Conservation (phyloP, 2,113 vertebrate genomes). For the Nibea albiflora region DNA sequence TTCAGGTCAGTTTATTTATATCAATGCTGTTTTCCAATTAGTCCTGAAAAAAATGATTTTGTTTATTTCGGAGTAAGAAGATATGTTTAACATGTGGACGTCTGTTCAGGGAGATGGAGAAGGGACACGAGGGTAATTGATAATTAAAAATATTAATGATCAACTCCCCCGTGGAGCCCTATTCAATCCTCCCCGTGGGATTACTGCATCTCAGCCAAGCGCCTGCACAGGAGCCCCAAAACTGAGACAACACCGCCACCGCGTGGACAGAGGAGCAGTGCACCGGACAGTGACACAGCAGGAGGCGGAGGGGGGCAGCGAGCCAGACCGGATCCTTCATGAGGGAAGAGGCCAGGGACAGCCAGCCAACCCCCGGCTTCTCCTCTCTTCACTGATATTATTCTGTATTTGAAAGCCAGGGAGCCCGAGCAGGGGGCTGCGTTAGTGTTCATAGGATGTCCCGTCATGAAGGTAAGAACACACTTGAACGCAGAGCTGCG, state of each 20-base stretch:
- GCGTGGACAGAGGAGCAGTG: slow-evolving; percentile 32
- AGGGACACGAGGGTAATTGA: no score
- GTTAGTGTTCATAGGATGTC: slow-evolving; percentile 85
- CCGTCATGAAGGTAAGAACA: slow-evolving; percentile 87
- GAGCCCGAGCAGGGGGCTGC: slow-evolving; percentile 77
- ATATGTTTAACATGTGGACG: no score
- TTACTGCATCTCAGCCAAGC: not conserved
- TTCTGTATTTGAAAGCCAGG: slow-evolving; percentile 59
- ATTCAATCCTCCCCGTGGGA: no score
- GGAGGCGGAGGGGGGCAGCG: slow-evolving; percentile 72
- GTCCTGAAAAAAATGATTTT: no score
- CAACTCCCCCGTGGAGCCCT: no score
- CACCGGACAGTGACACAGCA: slow-evolving; percentile 77
- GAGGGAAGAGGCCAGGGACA: slow-evolving; percentile 85
- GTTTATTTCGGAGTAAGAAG: no score
- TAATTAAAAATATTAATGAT: no score
- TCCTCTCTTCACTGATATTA: slow-evolving; percentile 74
- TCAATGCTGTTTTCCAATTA: not conserved
- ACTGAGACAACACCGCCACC: slow-evolving; percentile 52
- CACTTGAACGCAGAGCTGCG: not conserved
- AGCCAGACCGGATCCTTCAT: slow-evolving; percentile 84
- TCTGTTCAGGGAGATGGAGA: no score
- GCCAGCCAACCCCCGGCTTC: slow-evolving; percentile 82
- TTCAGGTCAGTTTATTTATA: not conserved
- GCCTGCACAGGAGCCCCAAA: not conserved